These are phyloP conservation scores for Okamejei kenojei DNA, from an alignment of 2,797 vertebrate species.

Conservation along the genomic window DNA sequence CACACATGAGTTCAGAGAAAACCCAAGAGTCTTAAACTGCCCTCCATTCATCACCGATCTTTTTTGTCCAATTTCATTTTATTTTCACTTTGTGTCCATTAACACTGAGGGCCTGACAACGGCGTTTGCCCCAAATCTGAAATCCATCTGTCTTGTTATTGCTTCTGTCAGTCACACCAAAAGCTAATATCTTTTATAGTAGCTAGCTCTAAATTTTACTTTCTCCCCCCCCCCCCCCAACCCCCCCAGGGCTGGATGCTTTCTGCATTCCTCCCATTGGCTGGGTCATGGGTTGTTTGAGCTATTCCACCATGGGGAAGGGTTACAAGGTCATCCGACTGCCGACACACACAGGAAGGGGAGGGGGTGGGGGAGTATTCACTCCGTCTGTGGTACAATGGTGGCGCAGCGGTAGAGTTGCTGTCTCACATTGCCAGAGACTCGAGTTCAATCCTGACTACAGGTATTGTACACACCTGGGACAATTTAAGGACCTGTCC, in stretches of 20 bases:
- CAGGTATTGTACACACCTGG: no score
- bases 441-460: no score
- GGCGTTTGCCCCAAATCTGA: no score
- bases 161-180: background rate
- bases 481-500: no score
- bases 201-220: background rate
- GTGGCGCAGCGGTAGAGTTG: no score
- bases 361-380: background rate
- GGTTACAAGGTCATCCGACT: background rate
- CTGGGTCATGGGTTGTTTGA: background rate
- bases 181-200: background rate
- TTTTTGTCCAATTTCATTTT: background rate
- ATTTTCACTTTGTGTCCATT: slow-evolving; percentile 11
- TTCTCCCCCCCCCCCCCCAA: background rate
- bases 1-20: background rate
- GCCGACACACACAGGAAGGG: background rate
- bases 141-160: background rate
- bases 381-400: background rate
- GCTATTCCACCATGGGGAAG: background rate
- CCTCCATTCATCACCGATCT: background rate
- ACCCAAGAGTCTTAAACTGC: background rate
- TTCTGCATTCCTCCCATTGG: background rate
- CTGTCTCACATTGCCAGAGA: no score
- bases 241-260: background rate
- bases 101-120: background rate